These are phyloP conservation scores for Sinopyrophorus schimmeli DNA, from an alignment of 2,888 invertebrate genomes.

Conservation along the genomic window DNA sequence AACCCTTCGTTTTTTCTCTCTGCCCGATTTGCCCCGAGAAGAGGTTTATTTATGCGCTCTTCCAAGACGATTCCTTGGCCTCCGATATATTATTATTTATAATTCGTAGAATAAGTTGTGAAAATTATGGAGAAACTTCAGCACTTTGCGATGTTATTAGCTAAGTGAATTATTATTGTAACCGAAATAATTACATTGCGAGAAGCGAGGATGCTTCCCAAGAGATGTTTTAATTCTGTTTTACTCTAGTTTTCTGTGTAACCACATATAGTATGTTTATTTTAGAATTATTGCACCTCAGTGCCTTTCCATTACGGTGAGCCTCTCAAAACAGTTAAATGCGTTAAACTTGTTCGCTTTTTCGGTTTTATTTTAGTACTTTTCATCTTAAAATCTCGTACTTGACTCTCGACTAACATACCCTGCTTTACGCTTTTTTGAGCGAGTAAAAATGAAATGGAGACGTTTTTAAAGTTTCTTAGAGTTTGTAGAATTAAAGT, in stretches of 20 bases:
- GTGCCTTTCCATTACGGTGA: constrained; percentile 20
- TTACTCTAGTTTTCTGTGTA: constrained; percentile 33
- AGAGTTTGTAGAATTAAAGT: no score
- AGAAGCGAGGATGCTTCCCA: constrained; percentile 31
- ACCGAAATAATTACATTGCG: constrained; percentile 33
- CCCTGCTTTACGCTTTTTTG: no score
- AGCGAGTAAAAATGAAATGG: no score
- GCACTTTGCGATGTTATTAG: constrained; percentile 33
- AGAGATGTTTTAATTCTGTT: constrained; percentile 34
- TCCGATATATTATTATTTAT: constrained; percentile 27
- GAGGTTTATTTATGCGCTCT: constrained; percentile 7
- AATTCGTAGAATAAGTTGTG: constrained; percentile 23
- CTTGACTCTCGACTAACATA: no score
- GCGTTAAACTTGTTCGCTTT: constrained; percentile 1
- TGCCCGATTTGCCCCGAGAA: constrained; percentile 3
- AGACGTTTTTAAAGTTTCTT: no score
- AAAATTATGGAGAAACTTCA: constrained; percentile 31
- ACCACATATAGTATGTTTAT: constrained; percentile 31
- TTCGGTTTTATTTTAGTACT: no score
- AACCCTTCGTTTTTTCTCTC: no score
- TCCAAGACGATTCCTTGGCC: no score
- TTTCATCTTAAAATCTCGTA: no score
- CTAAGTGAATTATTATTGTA: constrained; percentile 35
- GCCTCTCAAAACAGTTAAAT: constrained; percentile 16
- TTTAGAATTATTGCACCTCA: constrained; percentile 29